A percentile compares a stretch with the other conserved stretches of the same genome.
Conservation (phyloP, 2,888 invertebrate species). For the Ganaspis brasiliensis region DNA sequence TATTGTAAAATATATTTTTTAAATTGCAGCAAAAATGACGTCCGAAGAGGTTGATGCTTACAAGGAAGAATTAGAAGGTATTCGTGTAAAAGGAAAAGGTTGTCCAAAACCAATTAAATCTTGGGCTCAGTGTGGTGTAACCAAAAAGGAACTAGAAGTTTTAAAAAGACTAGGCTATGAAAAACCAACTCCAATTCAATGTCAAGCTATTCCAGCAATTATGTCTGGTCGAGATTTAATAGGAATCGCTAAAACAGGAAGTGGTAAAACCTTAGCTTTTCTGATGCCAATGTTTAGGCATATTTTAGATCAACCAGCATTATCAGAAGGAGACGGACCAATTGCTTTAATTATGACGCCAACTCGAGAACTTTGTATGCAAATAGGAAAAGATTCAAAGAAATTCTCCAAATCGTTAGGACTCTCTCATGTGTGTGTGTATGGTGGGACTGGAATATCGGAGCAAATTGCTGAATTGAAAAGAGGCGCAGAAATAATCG, state of each 20-base stretch:
- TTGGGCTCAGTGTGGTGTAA: conserved; percentile 99
- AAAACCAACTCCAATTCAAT: conserved; percentile 99
- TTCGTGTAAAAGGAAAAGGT: conserved; percentile 97
- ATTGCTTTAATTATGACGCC: conserved; percentile 99
- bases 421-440: conserved; percentile 96
- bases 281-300: conserved; percentile 98
- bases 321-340: conserved; percentile 99
- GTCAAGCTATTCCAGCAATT: conserved; percentile 97
- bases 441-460: conserved; percentile 98
- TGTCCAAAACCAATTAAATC: conserved; percentile 97
- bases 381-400: conserved; percentile 97
- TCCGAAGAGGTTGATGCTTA: conserved; percentile 92
- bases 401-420: conserved; percentile 95
- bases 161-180: conserved; percentile 95
- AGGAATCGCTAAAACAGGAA: conserved; percentile 99
- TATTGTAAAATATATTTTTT: no score
- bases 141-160: conserved; percentile 96
- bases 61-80: conserved; percentile 95
- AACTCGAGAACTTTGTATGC: conserved; percentile 98
- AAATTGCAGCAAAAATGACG: conserved; percentile 88
- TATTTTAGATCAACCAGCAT: conserved; percentile 94
- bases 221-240: conserved; percentile 98
- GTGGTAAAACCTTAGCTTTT: conserved; percentile 99
- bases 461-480: conserved; percentile 98
- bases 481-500: conserved; percentile 98